Conservation (phyloP, 2,113 vertebrate species). For the Tichodroma muraria region DNA sequence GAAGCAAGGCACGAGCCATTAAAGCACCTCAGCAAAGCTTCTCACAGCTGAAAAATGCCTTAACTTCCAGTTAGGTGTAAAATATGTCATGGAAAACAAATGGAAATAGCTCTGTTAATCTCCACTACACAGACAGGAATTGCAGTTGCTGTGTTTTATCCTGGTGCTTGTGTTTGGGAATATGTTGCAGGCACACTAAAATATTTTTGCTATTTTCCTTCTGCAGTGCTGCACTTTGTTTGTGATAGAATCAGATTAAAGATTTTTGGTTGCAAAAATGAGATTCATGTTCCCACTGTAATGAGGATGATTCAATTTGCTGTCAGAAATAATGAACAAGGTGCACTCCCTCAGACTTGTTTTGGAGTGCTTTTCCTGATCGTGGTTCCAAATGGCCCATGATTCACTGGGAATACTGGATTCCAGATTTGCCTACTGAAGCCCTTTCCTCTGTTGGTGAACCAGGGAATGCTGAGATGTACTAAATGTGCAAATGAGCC, state of each 20-base stretch:
- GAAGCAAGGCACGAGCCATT: background rate
- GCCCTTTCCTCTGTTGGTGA: background rate
- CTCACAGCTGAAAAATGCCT: background rate
- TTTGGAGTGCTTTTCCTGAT: background rate
- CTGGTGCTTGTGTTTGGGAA: background rate
- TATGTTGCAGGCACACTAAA: background rate
- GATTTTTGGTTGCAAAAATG: background rate
- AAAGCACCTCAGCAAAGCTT: background rate
- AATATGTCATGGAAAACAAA: background rate
- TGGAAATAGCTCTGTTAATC: background rate
- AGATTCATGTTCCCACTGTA: background rate
- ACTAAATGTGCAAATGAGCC: background rate
- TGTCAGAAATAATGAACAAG: background rate
- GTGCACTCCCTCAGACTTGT: background rate
- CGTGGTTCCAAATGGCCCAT: background rate
- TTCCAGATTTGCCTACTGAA: background rate
- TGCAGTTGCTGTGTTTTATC: background rate
- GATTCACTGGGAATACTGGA: background rate
- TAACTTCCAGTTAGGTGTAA: background rate
- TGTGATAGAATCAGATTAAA: background rate
- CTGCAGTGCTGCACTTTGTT: background rate
- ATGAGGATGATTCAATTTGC: background rate
- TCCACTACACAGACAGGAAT: background rate
- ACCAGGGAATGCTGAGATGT: background rate
- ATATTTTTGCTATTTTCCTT: background rate